Base-by-base conservation (phyloP, 2,113 vertebrate species). In the Gopherus flavomarginatus region DNA sequence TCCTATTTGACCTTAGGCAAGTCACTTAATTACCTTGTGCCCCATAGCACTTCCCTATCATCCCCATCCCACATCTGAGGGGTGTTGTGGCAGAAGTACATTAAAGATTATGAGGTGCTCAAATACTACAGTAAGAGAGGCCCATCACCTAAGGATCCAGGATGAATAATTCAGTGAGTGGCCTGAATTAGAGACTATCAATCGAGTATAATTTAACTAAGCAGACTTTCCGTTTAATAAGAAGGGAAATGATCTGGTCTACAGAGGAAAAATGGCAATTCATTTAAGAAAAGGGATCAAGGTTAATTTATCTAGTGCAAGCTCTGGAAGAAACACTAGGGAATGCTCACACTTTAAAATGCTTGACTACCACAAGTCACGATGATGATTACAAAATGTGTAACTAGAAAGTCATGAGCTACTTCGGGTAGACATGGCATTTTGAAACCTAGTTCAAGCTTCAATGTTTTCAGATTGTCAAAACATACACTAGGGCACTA, bases 401-500 rank as follows among this genome's bases (percentile, higher is more conserved):
- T 93, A 79, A 85, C 38, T 93, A 1, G 5, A 95, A 72, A 93
- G 85, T 26, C 78, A 85, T 83, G 90, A 92, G 54, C 94, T 79
- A 85, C 69, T 95, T 94, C 89, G 81, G 95, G 31, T 82, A 50
- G 38, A 92, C 90, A 22, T 81, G 38, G 78, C 90, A 72, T 89
- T 95, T 90, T 88, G 83, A 92, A 95, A 92, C 16, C 80, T 49
- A 81, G 83, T 86, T 92, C 89, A 86, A 92, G 94, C 56, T 69
- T 88, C 78, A 85, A 90, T 57, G 94, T 50, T 85, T 27, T 95
- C 44, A 53, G 38, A 95, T 77, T 75, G 53, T 93, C 93, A 95
- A 95, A 97, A 96, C 91, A 97, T 72, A 90, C 56, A 93, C 92
- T 47, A 80, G 35, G 94, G 50, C 50, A 65, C 56, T 96, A 92